A percentile compares a stretch with the other conserved stretches of the same genome.
phyloP scores from a whole-genome alignment of 2,888 invertebrate genomes.

The Alviniconcha strummeri region DNA sequence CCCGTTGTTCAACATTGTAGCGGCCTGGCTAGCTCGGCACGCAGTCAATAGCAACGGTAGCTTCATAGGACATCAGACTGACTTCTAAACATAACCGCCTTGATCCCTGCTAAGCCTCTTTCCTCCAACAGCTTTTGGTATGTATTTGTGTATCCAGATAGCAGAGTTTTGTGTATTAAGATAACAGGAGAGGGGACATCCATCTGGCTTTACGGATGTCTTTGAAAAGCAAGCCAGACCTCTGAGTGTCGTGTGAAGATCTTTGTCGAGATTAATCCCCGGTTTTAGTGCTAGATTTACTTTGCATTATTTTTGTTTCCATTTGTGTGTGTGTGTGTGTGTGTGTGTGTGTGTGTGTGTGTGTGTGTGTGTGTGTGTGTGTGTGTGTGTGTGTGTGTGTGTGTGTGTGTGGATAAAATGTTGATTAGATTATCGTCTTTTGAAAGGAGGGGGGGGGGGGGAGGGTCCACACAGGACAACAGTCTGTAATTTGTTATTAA shows the following conservation, averaged over 20 bases:
- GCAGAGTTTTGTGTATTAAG: neutral
- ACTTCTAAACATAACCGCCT: neutral
- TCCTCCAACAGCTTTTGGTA: neutral
- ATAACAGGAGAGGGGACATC: neutral
- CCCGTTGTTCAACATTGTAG: neutral
- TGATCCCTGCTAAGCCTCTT: neutral
- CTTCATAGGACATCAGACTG: neutral
- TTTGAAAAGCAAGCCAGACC: neutral
- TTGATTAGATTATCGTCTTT: too few relatives aligned
- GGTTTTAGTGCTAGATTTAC: neutral
- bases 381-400: too few relatives aligned
- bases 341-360: too few relatives aligned
- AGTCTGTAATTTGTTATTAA: too few relatives aligned
- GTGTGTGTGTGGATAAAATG: too few relatives aligned
- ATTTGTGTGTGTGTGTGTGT: too few relatives aligned
- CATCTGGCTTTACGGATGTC: neutral
- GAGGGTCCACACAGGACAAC: too few relatives aligned
- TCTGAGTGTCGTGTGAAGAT: conserved; percentile 6
- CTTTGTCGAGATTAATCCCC: conserved; percentile 11
- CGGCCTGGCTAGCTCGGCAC: neutral
- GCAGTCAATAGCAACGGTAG: neutral
- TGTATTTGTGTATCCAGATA: neutral
- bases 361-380: too few relatives aligned
- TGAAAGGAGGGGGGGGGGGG: too few relatives aligned
- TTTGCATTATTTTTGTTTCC: too few relatives aligned